Evolutionary conservation across 2,113 vertebrate genomes (phyloP).

Genomic region (Paedocypris sp.): DNA sequence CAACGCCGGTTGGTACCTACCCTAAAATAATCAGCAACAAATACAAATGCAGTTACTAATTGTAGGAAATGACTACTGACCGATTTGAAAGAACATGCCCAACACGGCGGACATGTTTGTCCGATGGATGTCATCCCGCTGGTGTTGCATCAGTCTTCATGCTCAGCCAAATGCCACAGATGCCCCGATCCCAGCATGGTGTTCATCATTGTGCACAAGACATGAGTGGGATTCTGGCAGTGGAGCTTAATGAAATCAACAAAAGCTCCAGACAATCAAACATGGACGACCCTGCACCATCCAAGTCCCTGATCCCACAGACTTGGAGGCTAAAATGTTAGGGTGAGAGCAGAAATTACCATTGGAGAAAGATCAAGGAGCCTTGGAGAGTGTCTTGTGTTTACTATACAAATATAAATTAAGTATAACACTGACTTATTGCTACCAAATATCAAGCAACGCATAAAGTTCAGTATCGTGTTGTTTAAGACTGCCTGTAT

Average conservation of each 20-base stretch:
- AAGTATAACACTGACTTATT: neutral
- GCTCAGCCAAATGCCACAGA: slow-evolving; percentile 10
- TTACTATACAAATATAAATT: neutral
- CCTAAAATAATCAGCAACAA: no score
- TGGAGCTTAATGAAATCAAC: neutral
- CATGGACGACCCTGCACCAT: neutral
- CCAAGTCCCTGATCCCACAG: neutral
- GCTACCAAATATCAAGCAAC: neutral
- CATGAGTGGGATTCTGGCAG: slow-evolving; percentile 21
- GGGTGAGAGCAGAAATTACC: neutral
- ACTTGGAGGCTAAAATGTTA: no score
- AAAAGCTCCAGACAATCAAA: neutral
- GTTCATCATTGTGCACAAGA: neutral
- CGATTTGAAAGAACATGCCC: no score
- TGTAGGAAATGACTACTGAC: no score
- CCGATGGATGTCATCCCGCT: slow-evolving; percentile 6
- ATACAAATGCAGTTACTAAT: no score
- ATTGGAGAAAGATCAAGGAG: no score
- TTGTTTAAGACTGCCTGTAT: slow-evolving; percentile 8
- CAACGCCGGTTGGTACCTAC: no score
- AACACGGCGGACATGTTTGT: slow-evolving; percentile 10
- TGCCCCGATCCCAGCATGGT: slow-evolving; percentile 27
- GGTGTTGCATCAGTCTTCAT: slow-evolving; percentile 15
- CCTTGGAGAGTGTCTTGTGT: neutral
- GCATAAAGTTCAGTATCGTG: slow-evolving; percentile 5